Percentiles rank a stretch among this genome's conserved stretches.
These are phyloP conservation scores for Hippocampus zosterae DNA, from an alignment of 2,113 vertebrate species.

Conservation along the genomic window DNA sequence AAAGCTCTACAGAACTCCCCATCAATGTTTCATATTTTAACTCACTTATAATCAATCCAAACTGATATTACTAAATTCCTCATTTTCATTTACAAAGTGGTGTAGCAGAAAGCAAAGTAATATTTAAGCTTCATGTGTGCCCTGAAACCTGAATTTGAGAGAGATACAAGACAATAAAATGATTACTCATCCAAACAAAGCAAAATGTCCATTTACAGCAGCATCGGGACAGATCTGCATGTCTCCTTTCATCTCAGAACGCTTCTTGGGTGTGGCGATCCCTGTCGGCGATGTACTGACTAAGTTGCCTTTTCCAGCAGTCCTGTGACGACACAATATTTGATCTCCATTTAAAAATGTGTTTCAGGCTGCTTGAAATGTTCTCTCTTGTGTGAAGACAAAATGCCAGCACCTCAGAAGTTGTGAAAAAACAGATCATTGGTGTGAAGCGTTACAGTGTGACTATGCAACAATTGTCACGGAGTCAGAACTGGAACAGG, in stretches of 20 bases:
- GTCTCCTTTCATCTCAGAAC: constrained; percentile 74
- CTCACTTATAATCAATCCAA: constrained; percentile 26
- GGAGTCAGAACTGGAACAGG: constrained; percentile 36
- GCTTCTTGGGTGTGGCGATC: constrained; percentile 77
- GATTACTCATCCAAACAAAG: not conserved
- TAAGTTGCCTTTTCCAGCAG: constrained; percentile 76
- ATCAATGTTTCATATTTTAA: constrained; percentile 22
- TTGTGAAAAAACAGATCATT: not conserved
- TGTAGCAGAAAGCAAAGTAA: constrained; percentile 35
- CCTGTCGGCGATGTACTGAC: constrained; percentile 66
- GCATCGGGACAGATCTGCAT: constrained; percentile 75
- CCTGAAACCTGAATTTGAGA: not conserved
- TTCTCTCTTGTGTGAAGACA: not conserved
- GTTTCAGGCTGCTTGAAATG: not conserved
- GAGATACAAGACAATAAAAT: constrained; percentile 30
- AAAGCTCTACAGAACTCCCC: constrained; percentile 38
- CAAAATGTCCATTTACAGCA: constrained; percentile 70
- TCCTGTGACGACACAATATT: constrained; percentile 73
- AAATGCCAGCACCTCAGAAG: constrained; percentile 42
- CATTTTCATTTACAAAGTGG: constrained; percentile 31
- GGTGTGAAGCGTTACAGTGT: constrained; percentile 43
- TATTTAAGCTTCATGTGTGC: constrained; percentile 38
- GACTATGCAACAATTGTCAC: constrained; percentile 34
- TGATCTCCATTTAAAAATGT: not conserved
- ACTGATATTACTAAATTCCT: constrained; percentile 29